A percentile compares a stretch with the other conserved stretches of the same genome.
Conservation (phyloP, 2,113 vertebrate species). For the Pseudolaguvia tuberculata region DNA sequence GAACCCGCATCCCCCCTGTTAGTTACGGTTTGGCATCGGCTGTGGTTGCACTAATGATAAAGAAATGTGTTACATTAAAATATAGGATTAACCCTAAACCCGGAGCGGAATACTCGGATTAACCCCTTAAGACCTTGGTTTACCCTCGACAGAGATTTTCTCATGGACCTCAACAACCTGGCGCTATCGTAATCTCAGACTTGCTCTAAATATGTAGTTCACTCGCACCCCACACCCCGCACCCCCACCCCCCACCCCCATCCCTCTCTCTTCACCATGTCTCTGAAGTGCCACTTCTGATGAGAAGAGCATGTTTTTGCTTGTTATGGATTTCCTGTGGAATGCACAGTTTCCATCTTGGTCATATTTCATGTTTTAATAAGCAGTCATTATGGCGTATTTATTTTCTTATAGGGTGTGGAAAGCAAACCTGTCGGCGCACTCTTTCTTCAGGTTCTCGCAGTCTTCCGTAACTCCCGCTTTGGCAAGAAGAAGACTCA, state of each 20-base stretch:
- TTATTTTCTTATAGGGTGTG: slow-evolving; percentile 72
- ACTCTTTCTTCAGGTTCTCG: slow-evolving; percentile 50
- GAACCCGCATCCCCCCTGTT: too few species aligned
- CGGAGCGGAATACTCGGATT: background rate
- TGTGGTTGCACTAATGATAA: too few species aligned
- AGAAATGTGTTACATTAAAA: background rate
- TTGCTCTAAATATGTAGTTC: slow-evolving; percentile 60
- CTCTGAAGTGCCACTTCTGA: slow-evolving; percentile 63
- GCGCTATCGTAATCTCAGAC: slow-evolving; percentile 56
- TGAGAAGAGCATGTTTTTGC: slow-evolving; percentile 67
- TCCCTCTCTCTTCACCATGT: slow-evolving; percentile 54
- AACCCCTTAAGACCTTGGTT: background rate
- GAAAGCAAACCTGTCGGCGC: slow-evolving; percentile 72
- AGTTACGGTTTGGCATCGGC: too few species aligned
- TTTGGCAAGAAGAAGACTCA: background rate
- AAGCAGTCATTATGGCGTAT: slow-evolving; percentile 67
- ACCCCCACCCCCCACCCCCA: too few species aligned
- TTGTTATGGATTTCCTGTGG: slow-evolving; percentile 71
- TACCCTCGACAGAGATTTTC: background rate
- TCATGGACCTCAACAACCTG: slow-evolving; percentile 43
- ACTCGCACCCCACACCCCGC: slow-evolving; percentile 31
- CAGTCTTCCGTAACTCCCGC: slow-evolving; percentile 12
- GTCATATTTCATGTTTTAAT: slow-evolving; percentile 69
- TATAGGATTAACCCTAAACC: background rate
- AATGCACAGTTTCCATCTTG: slow-evolving; percentile 68